phyloP scores from a whole-genome alignment of 2,888 invertebrate species.

The Galeruca laticollis region DNA sequence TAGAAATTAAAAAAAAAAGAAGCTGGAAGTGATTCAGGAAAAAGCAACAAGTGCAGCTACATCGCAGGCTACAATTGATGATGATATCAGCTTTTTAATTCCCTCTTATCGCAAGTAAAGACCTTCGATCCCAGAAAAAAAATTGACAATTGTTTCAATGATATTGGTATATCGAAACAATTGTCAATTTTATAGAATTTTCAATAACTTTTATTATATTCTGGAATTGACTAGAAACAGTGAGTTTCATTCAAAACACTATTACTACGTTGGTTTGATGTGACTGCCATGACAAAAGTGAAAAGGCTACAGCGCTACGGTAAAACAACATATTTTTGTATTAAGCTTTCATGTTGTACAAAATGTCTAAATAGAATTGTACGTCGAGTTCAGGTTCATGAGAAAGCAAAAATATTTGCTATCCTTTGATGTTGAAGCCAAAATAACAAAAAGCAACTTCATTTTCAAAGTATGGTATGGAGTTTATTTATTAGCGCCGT shows the following conservation, averaged over 20 bases:
- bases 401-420: conserved; percentile 6
- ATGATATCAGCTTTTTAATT: neutral
- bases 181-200: too few relatives aligned
- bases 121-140: too few relatives aligned
- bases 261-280: conserved; percentile 1
- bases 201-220: too few relatives aligned
- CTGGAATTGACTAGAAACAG: too few relatives aligned
- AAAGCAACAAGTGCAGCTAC: neutral
- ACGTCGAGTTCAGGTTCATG: conserved; percentile 2
- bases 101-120: too few relatives aligned
- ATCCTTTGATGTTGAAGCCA: conserved; percentile 3
- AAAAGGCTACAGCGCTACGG: neutral
- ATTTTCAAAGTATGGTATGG: neutral
- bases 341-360: neutral
- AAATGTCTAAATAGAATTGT: conserved; percentile 9
- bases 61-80: neutral
- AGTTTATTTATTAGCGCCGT: neutral
- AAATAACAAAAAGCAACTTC: conserved; percentile 6
- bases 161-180: too few relatives aligned
- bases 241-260: too few relatives aligned
- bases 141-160: too few relatives aligned
- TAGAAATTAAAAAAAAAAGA: too few relatives aligned
- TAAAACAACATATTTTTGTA: neutral
- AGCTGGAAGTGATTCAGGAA: neutral
- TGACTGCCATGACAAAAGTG: neutral